Evolutionary conservation across 2,888 invertebrate genomes (phyloP), one percentile per base, ranked within the genome.

Genomic region (Allolobophora icterica): DNA sequence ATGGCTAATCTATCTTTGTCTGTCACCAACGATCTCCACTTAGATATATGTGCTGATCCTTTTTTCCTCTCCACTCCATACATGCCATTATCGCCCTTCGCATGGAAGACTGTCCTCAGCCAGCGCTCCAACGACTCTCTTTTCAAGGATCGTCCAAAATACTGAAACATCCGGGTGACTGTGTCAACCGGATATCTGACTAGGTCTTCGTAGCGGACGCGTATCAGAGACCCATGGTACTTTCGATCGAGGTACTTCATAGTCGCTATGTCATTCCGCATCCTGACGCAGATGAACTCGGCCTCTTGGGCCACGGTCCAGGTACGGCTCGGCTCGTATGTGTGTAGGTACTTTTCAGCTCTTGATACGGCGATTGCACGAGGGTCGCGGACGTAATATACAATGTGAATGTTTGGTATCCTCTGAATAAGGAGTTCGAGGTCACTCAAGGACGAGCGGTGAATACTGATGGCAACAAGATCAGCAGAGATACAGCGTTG

Each of bases 261-360:
- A 11, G 84, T 30, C 17, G 33, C 13, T 2, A 84, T 6, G 33
- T 84, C 84, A 17, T 84, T 30, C 84, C 11, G 34, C 84, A 84
- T 84, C n/a, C n/a, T n/a, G 84, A 84, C 84, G n/a, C 84, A 84
- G n/a, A 84, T 84, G 84, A 84, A 84, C 15, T 84, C 84, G 13
- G 84, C 84, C n/a, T 84, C 84, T 11, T 84, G 33, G 84, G 17
- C 17, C n/a, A 84, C 3, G 84, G 84, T 84, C 84, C 84, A 84
- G 3, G 84, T 34, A 6, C 84, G n/a, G 17, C 84, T 84, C 17
- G 84, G 34, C 84, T 34, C 33, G 84, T 84, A 84, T 30, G 84
- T 84, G 84, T 84, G 84, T n/a, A 33, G 34, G 13, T 84, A 34
- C n/a, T 30, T n/a, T 17, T 84, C 84, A 17, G 84, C 34, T 17